phyloP scores from a whole-genome alignment of 2,113 vertebrate species.

The Eolophus roseicapilla region DNA sequence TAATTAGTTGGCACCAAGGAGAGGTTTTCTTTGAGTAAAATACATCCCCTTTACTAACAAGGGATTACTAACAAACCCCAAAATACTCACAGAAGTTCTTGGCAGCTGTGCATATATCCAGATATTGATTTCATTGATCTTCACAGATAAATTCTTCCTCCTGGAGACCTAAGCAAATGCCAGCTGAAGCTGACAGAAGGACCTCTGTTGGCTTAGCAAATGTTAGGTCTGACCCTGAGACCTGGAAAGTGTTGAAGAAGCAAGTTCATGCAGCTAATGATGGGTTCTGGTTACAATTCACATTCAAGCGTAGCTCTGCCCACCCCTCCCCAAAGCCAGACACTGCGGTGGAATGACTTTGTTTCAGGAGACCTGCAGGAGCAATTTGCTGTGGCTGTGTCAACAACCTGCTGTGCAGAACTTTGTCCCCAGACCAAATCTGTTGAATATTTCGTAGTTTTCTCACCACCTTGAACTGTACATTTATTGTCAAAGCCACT shows the following conservation, averaged over 20 bases:
- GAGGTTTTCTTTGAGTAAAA: background rate
- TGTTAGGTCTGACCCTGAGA: slow-evolving; percentile 8
- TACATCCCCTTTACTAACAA: background rate
- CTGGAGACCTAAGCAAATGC: background rate
- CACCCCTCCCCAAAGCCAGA: background rate
- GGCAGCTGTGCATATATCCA: background rate
- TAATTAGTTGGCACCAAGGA: background rate
- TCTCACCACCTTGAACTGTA: background rate
- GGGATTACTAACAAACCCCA: background rate
- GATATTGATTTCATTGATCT: slow-evolving; percentile 30
- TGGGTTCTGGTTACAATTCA: slow-evolving; percentile 13
- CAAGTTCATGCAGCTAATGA: background rate
- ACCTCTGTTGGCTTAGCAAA: slow-evolving; percentile 38
- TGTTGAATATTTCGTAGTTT: background rate
- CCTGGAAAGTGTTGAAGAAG: background rate
- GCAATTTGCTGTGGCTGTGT: background rate
- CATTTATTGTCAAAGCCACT: background rate
- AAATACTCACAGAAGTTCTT: background rate
- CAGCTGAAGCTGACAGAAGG: slow-evolving; percentile 31
- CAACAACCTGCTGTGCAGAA: background rate
- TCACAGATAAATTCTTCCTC: slow-evolving; percentile 1
- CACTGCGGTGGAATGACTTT: background rate
- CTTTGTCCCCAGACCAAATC: background rate
- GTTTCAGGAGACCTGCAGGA: background rate
- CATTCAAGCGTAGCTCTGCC: background rate